phyloP scores from a whole-genome alignment of 1,140 invertebrate species.

The Scaptomyza hsui region DNA sequence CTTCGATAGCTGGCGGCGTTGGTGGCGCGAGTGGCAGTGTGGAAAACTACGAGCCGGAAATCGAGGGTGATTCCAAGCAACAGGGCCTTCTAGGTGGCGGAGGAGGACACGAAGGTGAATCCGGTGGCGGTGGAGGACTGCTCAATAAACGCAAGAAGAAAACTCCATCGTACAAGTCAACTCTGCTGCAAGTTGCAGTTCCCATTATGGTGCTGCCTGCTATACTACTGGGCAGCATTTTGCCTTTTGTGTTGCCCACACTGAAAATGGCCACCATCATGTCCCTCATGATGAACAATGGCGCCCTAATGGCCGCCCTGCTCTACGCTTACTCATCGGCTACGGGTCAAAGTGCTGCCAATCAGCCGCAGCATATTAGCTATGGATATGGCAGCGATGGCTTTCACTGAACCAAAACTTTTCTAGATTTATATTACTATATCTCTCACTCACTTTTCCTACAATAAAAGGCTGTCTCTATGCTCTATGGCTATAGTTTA shows the following conservation, averaged over 20 bases:
- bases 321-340: conserved; percentile 64
- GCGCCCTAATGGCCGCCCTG: conserved; percentile 77
- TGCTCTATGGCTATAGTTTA: conserved; percentile 17
- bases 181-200: conserved; percentile 78
- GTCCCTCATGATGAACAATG: conserved; percentile 80
- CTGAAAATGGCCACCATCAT: conserved; percentile 83
- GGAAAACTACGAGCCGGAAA: conserved; percentile 62
- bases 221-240: conserved; percentile 70
- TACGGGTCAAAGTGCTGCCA: conserved; percentile 51
- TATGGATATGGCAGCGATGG: conserved; percentile 54
- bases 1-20: conserved; percentile 41
- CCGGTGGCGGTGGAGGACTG: conserved; percentile 33
- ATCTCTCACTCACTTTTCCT: not conserved
- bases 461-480: conserved; percentile 61
- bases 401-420: conserved; percentile 24
- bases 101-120: conserved; percentile 16
- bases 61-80: conserved; percentile 68
- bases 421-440: not conserved
- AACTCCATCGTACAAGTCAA: conserved; percentile 63
- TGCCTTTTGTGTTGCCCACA: conserved; percentile 77
- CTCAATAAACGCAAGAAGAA: conserved; percentile 64
- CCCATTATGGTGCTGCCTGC: conserved; percentile 79
- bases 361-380: conserved; percentile 71
- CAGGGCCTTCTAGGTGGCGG: conserved; percentile 38
- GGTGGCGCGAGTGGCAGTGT: conserved; percentile 57